These are phyloP conservation scores for Myotis pilosus DNA, from an alignment of 2,797 vertebrate genomes.

Conservation along the genomic window DNA sequence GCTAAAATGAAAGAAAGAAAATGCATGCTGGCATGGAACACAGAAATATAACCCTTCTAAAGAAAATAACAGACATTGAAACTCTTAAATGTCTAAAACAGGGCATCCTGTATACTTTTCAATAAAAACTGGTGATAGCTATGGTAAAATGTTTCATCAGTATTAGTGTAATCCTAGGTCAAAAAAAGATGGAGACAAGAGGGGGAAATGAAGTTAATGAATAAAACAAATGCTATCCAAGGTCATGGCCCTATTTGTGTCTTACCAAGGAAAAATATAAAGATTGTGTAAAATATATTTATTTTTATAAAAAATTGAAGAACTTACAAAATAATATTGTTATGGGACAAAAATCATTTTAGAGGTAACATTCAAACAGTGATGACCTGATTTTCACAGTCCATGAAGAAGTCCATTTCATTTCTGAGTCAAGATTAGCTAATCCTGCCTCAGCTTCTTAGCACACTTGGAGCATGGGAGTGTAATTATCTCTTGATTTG, in stretches of 20 bases:
- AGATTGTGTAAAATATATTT: slow-evolving; percentile 29
- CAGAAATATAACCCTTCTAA: slow-evolving; percentile 68
- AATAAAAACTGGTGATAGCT: slow-evolving; percentile 71
- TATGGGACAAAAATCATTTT: not conserved
- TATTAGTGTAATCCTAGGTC: slow-evolving; percentile 54
- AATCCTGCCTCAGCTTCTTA: not conserved
- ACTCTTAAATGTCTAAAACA: slow-evolving; percentile 75
- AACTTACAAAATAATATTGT: slow-evolving; percentile 22
- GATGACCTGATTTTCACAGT: not conserved
- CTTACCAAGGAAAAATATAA: slow-evolving; percentile 27
- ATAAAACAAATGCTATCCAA: slow-evolving; percentile 67
- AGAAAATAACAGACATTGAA: slow-evolving; percentile 68
- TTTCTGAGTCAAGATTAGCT: not conserved
- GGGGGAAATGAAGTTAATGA: slow-evolving; percentile 53
- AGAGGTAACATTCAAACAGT: slow-evolving; percentile 2
- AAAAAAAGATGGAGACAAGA: slow-evolving; percentile 49
- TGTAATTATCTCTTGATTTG: not conserved
- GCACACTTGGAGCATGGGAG: not conserved
- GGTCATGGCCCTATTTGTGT: not conserved
- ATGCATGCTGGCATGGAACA: slow-evolving; percentile 44
- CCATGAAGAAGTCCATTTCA: not conserved
- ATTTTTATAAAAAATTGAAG: slow-evolving; percentile 21
- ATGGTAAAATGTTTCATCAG: slow-evolving; percentile 70
- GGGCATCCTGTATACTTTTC: slow-evolving; percentile 69
- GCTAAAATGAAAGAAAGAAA: slow-evolving; percentile 48